Base-by-base conservation (phyloP, 2,888 invertebrate genomes). In the Cheilosia impressa region DNA sequence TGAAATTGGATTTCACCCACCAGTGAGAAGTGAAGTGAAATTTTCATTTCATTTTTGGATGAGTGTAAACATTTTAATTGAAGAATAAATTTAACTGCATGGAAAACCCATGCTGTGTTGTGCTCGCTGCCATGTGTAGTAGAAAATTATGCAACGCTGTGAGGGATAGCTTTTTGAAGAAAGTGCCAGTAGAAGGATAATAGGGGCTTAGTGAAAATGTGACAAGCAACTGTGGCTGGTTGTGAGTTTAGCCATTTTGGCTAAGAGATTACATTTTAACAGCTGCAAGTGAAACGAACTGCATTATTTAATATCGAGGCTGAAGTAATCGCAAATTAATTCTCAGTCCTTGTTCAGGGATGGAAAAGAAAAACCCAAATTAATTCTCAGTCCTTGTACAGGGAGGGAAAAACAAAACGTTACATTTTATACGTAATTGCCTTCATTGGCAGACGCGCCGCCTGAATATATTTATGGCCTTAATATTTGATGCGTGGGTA, bases 31-130 rank as follows among this genome's bases (percentile, higher is more conserved):
- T 57, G 62, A 38, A 75, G 69, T 63, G 60, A 76, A 71, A 52
- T 55, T 69, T 80, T 80, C 43, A 71, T 71, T 75, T 52, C 19
- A 65, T 75, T 68, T 85, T 71, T 52, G 58, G 66, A 65, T 65
- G 55, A 80, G 71, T 62, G 80, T 66, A 76, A 85, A 80, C 84
- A 80, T 71, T 80, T 71, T 85, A 80, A 85, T 80, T 80, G 80
- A 76, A 68, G 76, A 80, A 66, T 69, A 71, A 80, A 85, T 76
- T 72, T 62, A 72, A 71, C 76, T 75, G 43, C 53, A 55, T 19
- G 24, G 15, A 24, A 15, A 22, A 24, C 13, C 13, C 22, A 24
- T 15, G 19, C 19, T 6, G 6, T 57, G 47, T 43, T n/a, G 1
- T 34, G 13, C 13, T 45, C 57, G 31, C 50, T 57, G 31, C 31